These are phyloP conservation scores for Mesodorylaimus sp. DNA, from an alignment of 2,888 invertebrate genomes.

Conservation along the genomic window DNA sequence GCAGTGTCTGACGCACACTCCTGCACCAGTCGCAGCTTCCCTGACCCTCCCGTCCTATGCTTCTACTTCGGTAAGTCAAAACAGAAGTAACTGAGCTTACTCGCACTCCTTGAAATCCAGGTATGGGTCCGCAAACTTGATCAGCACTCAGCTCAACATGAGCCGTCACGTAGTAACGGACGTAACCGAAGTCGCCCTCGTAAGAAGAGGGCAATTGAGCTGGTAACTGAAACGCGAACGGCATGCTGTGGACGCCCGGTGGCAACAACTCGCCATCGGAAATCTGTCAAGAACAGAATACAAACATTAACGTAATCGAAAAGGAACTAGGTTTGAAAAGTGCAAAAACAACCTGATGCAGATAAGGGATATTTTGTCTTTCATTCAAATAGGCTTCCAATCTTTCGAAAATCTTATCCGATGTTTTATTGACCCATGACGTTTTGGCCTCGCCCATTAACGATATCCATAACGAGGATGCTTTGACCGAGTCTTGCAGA, in stretches of 20 bases:
- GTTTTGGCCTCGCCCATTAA: neutral
- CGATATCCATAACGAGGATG: neutral
- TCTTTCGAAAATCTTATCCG: constrained; percentile 2
- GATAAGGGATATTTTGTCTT: neutral
- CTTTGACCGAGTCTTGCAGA: neutral
- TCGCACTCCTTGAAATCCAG: too few relatives aligned
- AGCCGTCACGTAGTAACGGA: neutral
- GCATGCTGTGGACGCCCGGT: constrained; percentile 1
- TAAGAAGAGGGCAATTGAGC: neutral
- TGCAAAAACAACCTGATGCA: too few relatives aligned
- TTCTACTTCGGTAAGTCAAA: too few relatives aligned
- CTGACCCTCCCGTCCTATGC: too few relatives aligned
- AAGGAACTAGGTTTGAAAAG: too few relatives aligned
- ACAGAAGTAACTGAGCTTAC: too few relatives aligned
- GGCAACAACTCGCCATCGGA: constrained; percentile 9
- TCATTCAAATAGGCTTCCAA: neutral
- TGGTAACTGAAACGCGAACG: constrained; percentile 6
- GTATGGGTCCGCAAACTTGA: too few relatives aligned
- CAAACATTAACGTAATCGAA: too few relatives aligned
- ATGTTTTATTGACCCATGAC: constrained; percentile 1
- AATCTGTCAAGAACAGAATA: too few relatives aligned
- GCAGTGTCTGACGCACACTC: too few relatives aligned
- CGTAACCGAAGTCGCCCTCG: constrained; percentile 2
- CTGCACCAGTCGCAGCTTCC: too few relatives aligned
- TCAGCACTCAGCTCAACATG: neutral